Evolutionary conservation across 2,797 vertebrate genomes (phyloP).

Genomic region (Neoniphon sammara): DNA sequence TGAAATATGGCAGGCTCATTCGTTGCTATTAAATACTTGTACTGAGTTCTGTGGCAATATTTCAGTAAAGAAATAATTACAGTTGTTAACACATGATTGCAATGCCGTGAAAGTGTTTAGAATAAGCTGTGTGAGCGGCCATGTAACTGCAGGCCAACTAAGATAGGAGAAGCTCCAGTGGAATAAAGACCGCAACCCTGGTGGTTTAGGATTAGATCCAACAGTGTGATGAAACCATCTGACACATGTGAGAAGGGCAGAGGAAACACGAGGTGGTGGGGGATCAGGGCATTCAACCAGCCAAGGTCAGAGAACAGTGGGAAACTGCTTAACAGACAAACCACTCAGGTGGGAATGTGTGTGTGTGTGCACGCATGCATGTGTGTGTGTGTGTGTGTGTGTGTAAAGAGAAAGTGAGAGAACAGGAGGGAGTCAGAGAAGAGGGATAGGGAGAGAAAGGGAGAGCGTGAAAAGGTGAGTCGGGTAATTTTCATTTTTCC

Average conservation of each 20-base stretch:
- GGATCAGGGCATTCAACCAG: constrained; percentile 9
- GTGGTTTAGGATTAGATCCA: constrained; percentile 39
- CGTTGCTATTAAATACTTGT: too few relatives aligned
- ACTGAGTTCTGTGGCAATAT: background rate
- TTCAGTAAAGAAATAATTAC: constrained; percentile 9
- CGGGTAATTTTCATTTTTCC: constrained; percentile 52
- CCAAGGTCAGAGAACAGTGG: constrained; percentile 39
- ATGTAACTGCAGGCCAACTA: constrained; percentile 35
- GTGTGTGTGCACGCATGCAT: background rate
- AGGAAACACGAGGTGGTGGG: constrained; percentile 19
- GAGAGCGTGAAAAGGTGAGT: constrained; percentile 38
- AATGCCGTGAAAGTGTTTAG: background rate
- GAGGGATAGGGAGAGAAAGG: background rate
- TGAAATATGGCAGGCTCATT: too few relatives aligned
- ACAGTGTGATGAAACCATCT: constrained; percentile 46
- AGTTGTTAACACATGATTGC: constrained; percentile 13
- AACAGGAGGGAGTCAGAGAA: background rate
- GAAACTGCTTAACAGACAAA: constrained; percentile 33
- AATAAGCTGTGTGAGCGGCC: background rate
- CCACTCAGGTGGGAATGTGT: constrained; percentile 9
- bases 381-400: background rate
- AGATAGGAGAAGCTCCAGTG: constrained; percentile 17
- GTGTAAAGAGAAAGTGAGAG: background rate
- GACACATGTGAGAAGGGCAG: constrained; percentile 27
- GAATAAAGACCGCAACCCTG: constrained; percentile 43